Evolutionary conservation across 1,140 invertebrate species (phyloP).

Genomic region (Notospermus geniculatus): DNA sequence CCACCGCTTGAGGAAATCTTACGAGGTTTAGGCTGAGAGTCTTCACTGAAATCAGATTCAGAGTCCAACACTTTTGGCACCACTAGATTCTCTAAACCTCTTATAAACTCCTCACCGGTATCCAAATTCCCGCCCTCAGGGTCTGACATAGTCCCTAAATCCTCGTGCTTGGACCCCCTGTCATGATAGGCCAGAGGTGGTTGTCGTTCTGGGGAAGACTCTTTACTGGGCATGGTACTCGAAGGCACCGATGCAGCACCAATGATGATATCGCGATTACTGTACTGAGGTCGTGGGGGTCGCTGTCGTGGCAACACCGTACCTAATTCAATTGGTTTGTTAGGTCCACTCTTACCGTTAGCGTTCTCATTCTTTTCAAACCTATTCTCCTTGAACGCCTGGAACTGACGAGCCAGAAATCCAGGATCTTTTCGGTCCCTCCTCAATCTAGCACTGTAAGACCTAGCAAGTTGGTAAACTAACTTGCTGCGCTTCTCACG

Average conservation of each 20-base stretch:
- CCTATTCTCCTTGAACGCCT: not conserved
- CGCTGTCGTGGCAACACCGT: not conserved
- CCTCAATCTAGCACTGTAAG: not conserved
- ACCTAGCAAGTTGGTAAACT: not conserved
- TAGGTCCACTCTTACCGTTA: not conserved
- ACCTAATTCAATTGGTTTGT: conserved; percentile 10
- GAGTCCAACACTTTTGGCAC: too few relatives aligned
- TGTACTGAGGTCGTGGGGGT: not conserved
- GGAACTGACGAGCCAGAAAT: too few relatives aligned
- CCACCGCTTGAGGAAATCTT: not conserved
- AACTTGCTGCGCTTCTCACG: not conserved
- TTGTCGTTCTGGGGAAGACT: not conserved
- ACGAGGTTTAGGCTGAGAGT: too few relatives aligned
- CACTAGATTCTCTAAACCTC: conserved; percentile 2
- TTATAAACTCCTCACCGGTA: conserved; percentile 1
- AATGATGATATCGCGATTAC: not conserved
- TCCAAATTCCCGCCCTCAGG: conserved; percentile 2
- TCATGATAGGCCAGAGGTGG: not conserved
- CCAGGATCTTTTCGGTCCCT: not conserved
- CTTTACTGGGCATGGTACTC: not conserved
- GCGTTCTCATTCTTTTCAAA: not conserved
- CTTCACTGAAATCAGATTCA: too few relatives aligned
- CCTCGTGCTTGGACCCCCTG: not conserved
- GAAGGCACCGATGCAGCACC: not conserved
- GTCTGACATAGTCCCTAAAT: not conserved